Evolutionary conservation across 2,797 vertebrate species (phyloP), one percentile per base, ranked within the genome.

Genomic region (Rhabdophis nuchalis): DNA sequence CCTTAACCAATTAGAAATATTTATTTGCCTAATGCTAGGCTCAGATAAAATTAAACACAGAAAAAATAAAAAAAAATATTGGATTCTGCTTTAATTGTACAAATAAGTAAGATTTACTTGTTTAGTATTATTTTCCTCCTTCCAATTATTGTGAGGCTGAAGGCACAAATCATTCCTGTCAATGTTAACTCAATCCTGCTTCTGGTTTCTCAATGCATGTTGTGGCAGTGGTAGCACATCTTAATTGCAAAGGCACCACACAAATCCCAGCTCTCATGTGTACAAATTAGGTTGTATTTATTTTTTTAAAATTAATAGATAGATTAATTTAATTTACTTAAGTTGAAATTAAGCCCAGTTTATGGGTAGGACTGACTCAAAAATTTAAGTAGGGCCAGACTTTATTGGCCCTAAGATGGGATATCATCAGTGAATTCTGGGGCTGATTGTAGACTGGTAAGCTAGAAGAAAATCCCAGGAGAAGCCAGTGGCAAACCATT

Each of bases 1-100:
- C 90, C 90, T 92, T 32, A 52, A 77, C 12, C 91, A 92, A 41
- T 96, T 52, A 94, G 89, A 53, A 88, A 91, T 64, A 87, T 86
- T 61, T 64, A 50, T 93, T 86, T 94, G 87, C 68, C 12, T 54
- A 52, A 60, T 18, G 3, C 10, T 36, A 20, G 29, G 53, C 3
- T 9, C 32, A 50, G 90, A 90, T 18, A 25, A 77, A 68, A 96
- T 29, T 86, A 27, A 4, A 93, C 94, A 41, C 25, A 41, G 16
- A 32, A 36, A 23, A 58, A 46, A 46, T 46, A 52, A 50, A n/a
- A 14, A 4, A n/a, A 85, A 91, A 86, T 64, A n/a, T n/a, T 91
- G 20, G 50, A 64, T 32, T n/a, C 3, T n/a, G 18, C 16, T 50
- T n/a, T 25, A 56, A 82, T n/a, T 82, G 52, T 23, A 53, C 5